These are phyloP conservation scores for Tilapia sparmanii DNA, from an alignment of 2,113 vertebrate genomes.

Conservation along the genomic window DNA sequence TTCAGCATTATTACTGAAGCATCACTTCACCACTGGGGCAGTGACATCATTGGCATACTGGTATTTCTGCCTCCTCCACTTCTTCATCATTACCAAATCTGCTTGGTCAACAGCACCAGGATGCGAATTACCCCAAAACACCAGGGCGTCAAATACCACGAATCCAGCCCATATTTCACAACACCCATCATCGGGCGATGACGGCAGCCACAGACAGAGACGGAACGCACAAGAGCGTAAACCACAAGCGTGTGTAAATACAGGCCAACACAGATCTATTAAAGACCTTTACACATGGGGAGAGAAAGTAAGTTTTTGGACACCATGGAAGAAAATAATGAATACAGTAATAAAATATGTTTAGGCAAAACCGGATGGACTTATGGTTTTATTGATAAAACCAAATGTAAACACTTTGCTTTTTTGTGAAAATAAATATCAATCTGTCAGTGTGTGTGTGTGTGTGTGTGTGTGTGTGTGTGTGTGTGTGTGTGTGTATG, in stretches of 20 bases:
- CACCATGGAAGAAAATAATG: neutral
- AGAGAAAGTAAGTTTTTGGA: neutral
- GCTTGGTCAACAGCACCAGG: slow-evolving; percentile 34
- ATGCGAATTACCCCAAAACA: slow-evolving; percentile 58
- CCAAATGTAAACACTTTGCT: neutral
- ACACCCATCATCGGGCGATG: slow-evolving; percentile 30
- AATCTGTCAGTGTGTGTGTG: neutral
- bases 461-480: neutral
- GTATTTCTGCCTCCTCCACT: slow-evolving; percentile 11
- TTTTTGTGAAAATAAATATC: neutral
- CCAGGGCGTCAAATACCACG: slow-evolving; percentile 52
- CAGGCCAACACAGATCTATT: neutral
- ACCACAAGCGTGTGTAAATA: neutral
- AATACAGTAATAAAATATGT: neutral
- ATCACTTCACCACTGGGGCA: slow-evolving; percentile 14
- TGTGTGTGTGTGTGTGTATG: neutral
- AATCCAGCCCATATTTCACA: slow-evolving; percentile 48
- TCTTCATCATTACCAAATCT: slow-evolving; percentile 43
- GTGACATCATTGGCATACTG: slow-evolving; percentile 47
- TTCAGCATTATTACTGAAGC: neutral
- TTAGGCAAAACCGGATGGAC: neutral
- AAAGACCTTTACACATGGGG: neutral
- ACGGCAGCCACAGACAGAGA: slow-evolving; percentile 22
- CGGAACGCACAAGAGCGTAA: neutral
- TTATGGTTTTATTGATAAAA: neutral